A percentile compares a stretch with the other conserved stretches of the same genome.
These are phyloP conservation scores for Himalopsyche phryganea DNA, from an alignment of 1,140 invertebrate species.

Conservation along the genomic window DNA sequence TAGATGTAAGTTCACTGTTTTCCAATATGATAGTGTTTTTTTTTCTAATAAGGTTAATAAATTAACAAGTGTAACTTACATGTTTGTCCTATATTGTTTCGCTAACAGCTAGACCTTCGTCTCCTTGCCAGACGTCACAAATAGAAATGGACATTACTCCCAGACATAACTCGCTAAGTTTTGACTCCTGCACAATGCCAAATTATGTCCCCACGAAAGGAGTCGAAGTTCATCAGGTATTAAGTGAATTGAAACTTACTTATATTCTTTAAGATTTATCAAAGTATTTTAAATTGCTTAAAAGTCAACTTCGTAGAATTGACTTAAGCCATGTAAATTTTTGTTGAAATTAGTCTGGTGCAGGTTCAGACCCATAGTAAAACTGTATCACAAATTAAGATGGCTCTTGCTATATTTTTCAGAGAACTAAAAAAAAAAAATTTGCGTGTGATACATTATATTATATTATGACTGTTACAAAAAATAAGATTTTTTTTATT, in stretches of 20 bases:
- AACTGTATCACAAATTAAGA: too few species aligned
- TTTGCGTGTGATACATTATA: background rate
- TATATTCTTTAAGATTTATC: background rate
- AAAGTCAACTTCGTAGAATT: too few species aligned
- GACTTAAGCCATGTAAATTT: too few species aligned
- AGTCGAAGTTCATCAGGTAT: too few species aligned
- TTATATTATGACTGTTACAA: too few species aligned
- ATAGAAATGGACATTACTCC: conserved; percentile 63
- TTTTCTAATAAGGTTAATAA: background rate
- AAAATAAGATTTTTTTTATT: too few species aligned
- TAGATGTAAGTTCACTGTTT: conserved; percentile 40
- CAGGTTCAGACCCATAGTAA: too few species aligned
- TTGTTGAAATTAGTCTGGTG: too few species aligned
- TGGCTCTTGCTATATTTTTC: too few species aligned
- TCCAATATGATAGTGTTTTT: background rate
- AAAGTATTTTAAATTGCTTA: too few species aligned
- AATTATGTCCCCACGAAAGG: conserved; percentile 66
- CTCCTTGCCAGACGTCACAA: conserved; percentile 40
- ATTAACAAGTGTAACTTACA: background rate
- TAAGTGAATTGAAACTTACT: background rate
- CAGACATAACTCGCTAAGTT: conserved; percentile 59
- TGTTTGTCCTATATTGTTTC: background rate
- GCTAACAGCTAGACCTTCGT: conserved; percentile 42
- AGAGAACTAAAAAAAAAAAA: background rate
- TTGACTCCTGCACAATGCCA: conserved; percentile 52